These are phyloP conservation scores for Pseudomyrmex sp. DNA, from an alignment of 1,140 invertebrate species.

Conservation along the genomic window DNA sequence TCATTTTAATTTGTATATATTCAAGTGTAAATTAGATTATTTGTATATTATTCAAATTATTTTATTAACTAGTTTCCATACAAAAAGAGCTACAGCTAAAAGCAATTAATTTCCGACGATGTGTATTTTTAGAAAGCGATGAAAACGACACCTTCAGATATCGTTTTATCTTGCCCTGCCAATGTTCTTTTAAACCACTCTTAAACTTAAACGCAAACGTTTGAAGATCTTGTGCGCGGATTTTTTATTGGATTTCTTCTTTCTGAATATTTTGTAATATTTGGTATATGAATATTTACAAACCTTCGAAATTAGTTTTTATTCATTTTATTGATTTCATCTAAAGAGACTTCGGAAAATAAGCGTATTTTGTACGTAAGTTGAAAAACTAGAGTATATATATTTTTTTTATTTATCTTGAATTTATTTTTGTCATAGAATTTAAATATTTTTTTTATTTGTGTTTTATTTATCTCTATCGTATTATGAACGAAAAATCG, in stretches of 20 bases:
- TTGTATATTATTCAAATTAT: neutral
- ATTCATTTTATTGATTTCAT: neutral
- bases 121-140: constrained; percentile 1
- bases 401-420: neutral
- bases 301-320: neutral
- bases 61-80: neutral
- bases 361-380: constrained; percentile 8
- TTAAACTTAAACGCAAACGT: neutral
- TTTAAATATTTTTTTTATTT: neutral
- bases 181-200: constrained; percentile 18
- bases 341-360: neutral
- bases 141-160: constrained; percentile 44
- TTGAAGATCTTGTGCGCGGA: neutral
- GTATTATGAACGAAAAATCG: neutral
- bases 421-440: neutral
- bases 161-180: constrained; percentile 31
- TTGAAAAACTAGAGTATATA: neutral
- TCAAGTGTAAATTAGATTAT: neutral
- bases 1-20: neutral
- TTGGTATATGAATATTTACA: no score
- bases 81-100: neutral
- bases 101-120: constrained; percentile 19
- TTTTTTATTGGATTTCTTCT: neutral
- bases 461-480: neutral
- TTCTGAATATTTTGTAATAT: constrained; percentile 23